Evolutionary conservation across 2,113 vertebrate species (phyloP), one percentile per base, ranked within the genome.

Genomic region (Tupaia chinensis): DNA sequence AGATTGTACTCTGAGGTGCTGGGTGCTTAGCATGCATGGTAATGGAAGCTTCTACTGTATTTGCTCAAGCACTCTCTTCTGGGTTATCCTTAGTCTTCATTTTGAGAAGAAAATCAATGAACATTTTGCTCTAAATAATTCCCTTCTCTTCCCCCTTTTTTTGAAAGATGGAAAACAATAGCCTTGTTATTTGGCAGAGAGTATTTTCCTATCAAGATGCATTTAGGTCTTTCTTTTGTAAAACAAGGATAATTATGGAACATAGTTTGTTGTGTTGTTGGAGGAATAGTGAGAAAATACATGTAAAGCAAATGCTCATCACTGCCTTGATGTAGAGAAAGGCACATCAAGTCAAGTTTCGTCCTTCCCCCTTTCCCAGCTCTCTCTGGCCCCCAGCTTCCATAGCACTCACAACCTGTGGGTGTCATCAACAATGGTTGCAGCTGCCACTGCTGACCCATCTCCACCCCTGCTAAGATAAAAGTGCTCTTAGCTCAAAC

Each of bases 71-170:
- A 54, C 63, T 76, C 60, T 34, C 4, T 7, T 90, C 22, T 63
- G 69, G 1, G 1, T 60, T 79, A 91, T 92, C 25, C 54, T 15
- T 60, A 25, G 19, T 68, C 44, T 22, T n/a, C 16, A 73, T 77
- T 94, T 92, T 68, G 65, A 95, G 82, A 44, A 91, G 73, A 89
- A 90, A 86, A 61, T 83, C 20, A 14, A 27, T 84, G 44, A 32
- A 89, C 17, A 78, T 20, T 23, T 44, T 44, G 5, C 10, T 91
- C n/a, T 72, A 56, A 91, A 81, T 63, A 65, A 85, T 56, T 69
- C 1, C 3, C 34, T 88, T 53, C 6, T 54, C 11, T 15, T 54
- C 29, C 19, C 60, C 29, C 13, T 17, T 13, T 17, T 8, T 53
- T 3, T 1, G 19, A 11, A 34, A 23, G 11, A 44, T 44, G 9